A percentile compares a stretch with the other conserved stretches of the same genome.
Conservation (phyloP, 2,888 invertebrate genomes). For the Nomada lathburiana region DNA sequence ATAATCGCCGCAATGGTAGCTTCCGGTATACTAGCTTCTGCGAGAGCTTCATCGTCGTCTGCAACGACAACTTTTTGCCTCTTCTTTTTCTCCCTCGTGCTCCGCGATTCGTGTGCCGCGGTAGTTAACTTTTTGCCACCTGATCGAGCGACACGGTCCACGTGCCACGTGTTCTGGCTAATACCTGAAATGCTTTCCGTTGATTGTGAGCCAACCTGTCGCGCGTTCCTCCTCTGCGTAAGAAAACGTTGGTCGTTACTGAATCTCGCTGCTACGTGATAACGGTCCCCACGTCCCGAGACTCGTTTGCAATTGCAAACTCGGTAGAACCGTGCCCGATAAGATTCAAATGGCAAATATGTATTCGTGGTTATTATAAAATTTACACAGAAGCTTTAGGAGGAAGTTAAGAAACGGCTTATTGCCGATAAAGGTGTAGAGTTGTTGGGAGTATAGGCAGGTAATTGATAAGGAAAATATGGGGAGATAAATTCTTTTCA, state of each 20-base stretch:
- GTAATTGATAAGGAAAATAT: too few relatives aligned
- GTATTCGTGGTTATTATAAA: too few relatives aligned
- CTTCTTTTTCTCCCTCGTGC: conserved; percentile 42
- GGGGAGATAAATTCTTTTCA: too few relatives aligned
- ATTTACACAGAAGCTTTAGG: too few relatives aligned
- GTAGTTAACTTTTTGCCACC: conserved; percentile 67
- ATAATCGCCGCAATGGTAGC: conserved; percentile 39
- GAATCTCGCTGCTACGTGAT: conserved; percentile 45
- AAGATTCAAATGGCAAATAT: too few relatives aligned
- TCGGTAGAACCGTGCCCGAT: neutral
- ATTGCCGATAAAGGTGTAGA: too few relatives aligned
- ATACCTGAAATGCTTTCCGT: conserved; percentile 68
- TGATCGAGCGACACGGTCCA: conserved; percentile 72
- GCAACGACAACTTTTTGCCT: conserved; percentile 48
- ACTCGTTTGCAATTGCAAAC: neutral
- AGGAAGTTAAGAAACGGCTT: too few relatives aligned
- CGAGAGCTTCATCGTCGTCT: conserved; percentile 37
- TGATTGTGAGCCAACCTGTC: conserved; percentile 58
- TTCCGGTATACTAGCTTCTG: conserved; percentile 71
- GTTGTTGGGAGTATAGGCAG: too few relatives aligned
- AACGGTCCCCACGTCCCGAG: conserved; percentile 42
- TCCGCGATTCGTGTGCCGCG: conserved; percentile 47
- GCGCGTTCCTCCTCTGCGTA: conserved; percentile 23
- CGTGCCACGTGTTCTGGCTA: conserved; percentile 71
- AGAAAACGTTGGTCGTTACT: conserved; percentile 60